Conservation (phyloP, 2,797 vertebrate genomes). For the Rhincodon typus region DNA sequence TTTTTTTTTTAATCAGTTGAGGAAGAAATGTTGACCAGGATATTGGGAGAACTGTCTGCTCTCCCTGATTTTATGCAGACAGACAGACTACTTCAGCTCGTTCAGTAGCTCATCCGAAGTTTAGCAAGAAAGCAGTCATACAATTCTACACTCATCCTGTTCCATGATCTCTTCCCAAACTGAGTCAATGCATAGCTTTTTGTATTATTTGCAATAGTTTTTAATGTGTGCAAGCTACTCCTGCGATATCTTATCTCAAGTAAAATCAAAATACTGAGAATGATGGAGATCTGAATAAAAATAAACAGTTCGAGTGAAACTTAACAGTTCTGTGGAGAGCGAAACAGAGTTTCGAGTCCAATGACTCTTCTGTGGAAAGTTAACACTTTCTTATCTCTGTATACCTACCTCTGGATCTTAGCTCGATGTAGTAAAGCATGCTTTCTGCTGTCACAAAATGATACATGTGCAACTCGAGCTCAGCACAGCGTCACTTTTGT, state of each 20-base stretch:
- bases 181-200: background rate
- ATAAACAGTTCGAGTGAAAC: too few species aligned
- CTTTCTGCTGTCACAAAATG: background rate
- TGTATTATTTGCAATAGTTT: background rate
- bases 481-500: background rate
- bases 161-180: background rate
- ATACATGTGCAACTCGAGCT: background rate
- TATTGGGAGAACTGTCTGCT: background rate
- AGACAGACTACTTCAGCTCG: background rate
- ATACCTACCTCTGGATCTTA: background rate
- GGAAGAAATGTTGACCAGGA: background rate
- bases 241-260: background rate
- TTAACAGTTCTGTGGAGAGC: too few species aligned
- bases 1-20: background rate
- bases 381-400: background rate
- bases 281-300: too few species aligned
- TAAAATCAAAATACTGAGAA: too few species aligned
- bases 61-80: background rate
- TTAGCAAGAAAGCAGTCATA: background rate
- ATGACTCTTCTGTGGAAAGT: too few species aligned
- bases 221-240: background rate
- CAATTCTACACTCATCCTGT: background rate
- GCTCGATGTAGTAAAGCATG: background rate
- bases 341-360: too few species aligned
- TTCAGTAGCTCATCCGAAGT: background rate